Evolutionary conservation across 2,113 vertebrate genomes (phyloP).

Genomic region (Eretmochelys imbricata): DNA sequence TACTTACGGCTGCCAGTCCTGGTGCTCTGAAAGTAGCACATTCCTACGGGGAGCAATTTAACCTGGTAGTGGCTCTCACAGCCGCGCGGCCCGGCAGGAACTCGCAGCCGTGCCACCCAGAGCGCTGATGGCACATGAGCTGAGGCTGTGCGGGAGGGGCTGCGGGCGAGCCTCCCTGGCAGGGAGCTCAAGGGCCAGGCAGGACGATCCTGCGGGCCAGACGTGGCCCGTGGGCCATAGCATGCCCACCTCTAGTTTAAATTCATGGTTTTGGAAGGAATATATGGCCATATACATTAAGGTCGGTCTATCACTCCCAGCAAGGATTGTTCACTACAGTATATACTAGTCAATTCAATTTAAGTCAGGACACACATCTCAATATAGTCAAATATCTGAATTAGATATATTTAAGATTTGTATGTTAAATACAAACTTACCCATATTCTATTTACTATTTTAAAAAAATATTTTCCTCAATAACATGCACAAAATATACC

Average conservation of each 20-base stretch:
- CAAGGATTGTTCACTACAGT: neutral
- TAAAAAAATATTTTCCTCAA: neutral
- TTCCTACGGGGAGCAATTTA: no score
- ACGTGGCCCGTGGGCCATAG: no score
- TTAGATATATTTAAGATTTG: neutral
- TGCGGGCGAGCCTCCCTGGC: no score
- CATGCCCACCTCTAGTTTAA: neutral
- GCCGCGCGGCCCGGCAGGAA: no score
- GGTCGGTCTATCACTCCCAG: neutral
- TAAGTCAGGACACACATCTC: neutral
- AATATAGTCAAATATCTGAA: neutral
- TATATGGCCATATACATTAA: neutral
- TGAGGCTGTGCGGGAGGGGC: no score
- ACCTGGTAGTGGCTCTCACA: no score
- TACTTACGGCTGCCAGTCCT: no score
- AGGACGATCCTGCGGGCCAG: no score
- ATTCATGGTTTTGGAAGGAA: neutral
- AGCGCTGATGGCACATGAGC: no score
- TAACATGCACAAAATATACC: neutral
- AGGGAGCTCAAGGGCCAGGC: no score
- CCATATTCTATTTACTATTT: neutral
- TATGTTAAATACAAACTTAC: neutral
- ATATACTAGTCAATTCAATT: neutral
- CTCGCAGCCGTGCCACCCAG: no score
- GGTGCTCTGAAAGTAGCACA: no score